A percentile compares a stretch with the other conserved stretches of the same genome.
Evolutionary conservation across 2,797 vertebrate species (phyloP).

Genomic region (Galaxias olidus): DNA sequence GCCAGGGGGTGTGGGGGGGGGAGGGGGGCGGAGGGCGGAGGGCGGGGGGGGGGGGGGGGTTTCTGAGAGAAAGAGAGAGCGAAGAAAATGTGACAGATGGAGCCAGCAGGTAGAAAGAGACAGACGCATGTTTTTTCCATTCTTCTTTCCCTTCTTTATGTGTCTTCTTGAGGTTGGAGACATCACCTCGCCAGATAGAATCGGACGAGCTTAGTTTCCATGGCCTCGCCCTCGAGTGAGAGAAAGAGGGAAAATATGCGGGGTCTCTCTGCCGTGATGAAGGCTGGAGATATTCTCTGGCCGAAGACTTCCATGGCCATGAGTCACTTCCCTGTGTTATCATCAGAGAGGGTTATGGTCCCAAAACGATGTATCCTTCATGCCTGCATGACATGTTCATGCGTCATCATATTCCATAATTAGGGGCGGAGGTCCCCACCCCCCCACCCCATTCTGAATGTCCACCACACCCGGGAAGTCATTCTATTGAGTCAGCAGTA

Average conservation of each 20-base stretch:
- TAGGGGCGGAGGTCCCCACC: slow-evolving; percentile 63
- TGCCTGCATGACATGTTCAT: slow-evolving; percentile 38
- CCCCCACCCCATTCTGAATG: slow-evolving; percentile 35
- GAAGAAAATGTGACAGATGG: not conserved
- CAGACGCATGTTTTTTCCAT: slow-evolving; percentile 15
- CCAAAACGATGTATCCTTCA: not conserved
- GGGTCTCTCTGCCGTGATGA: slow-evolving; percentile 39
- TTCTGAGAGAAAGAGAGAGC: not conserved
- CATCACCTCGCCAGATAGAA: slow-evolving; percentile 23
- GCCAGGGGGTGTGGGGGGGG: slow-evolving; percentile 4
- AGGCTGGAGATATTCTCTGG: slow-evolving; percentile 36
- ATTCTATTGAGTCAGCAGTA: slow-evolving; percentile 65
- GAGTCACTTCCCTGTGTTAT: slow-evolving; percentile 48
- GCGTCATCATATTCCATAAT: slow-evolving; percentile 56
- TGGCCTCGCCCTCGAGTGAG: slow-evolving; percentile 25
- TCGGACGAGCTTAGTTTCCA: slow-evolving; percentile 15
- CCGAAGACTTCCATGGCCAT: slow-evolving; percentile 24
- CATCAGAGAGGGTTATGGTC: too few relatives aligned
- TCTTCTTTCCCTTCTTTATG: slow-evolving; percentile 20
- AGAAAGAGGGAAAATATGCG: slow-evolving; percentile 33
- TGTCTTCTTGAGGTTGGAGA: slow-evolving; percentile 15
- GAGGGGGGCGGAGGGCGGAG: not conserved
- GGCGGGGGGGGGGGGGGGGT: not conserved
- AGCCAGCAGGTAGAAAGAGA: not conserved
- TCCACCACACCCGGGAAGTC: slow-evolving; percentile 47